These are phyloP conservation scores for Sebastes dallii DNA, from an alignment of 2,797 vertebrate genomes.

Conservation along the genomic window DNA sequence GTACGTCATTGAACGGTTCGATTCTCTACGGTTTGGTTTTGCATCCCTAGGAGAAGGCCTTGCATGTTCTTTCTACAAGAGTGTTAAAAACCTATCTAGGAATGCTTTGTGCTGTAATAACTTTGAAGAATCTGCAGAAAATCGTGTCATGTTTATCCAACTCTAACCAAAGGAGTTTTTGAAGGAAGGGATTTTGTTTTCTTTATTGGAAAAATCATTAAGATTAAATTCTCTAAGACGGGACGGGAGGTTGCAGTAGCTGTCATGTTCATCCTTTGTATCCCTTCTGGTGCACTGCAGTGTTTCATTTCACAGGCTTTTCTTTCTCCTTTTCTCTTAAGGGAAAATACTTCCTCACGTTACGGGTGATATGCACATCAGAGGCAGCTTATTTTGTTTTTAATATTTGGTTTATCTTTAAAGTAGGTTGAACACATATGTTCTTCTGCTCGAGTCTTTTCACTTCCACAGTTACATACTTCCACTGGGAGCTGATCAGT, in stretches of 20 bases:
- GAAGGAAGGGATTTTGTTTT: constrained; percentile 9
- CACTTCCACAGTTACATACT: neutral
- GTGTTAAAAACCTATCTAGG: neutral
- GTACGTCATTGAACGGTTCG: too few relatives aligned
- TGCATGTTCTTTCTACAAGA: neutral
- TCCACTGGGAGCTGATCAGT: constrained; percentile 1
- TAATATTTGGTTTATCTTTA: neutral
- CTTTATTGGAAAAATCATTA: neutral
- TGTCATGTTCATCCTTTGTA: constrained; percentile 10
- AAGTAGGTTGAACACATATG: neutral
- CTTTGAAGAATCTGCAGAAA: neutral
- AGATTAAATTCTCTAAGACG: constrained; percentile 1
- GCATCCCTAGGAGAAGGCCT: neutral
- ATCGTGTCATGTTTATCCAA: neutral
- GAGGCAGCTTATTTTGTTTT: constrained; percentile 5
- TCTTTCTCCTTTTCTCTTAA: constrained; percentile 11
- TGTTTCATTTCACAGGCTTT: constrained; percentile 1
- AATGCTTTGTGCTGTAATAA: constrained; percentile 1
- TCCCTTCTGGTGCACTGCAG: neutral
- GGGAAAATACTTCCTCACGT: neutral
- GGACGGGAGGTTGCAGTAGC: constrained; percentile 1
- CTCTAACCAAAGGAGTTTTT: neutral
- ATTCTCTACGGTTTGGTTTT: too few relatives aligned
- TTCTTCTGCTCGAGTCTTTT: neutral
- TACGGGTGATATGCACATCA: neutral